Evolutionary conservation across 2,797 vertebrate species (phyloP).

Genomic region (Microhierax caerulescens): DNA sequence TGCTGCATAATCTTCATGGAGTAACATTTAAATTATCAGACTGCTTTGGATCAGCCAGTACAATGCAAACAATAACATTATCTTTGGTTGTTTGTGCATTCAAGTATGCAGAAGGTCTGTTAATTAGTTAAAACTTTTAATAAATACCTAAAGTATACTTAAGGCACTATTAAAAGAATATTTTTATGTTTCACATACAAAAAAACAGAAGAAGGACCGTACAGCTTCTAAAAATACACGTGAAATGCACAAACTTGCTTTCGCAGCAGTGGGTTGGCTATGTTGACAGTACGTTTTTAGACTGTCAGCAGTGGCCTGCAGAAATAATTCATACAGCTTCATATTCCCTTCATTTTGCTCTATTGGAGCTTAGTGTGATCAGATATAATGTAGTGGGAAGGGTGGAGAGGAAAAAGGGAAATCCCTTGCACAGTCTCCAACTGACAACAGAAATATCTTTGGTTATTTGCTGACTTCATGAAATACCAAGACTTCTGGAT

Average conservation of each 20-base stretch:
- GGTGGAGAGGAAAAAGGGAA: background rate
- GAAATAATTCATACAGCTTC: background rate
- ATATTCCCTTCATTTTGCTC: background rate
- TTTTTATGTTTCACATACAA: background rate
- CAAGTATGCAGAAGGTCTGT: background rate
- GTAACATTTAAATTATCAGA: background rate
- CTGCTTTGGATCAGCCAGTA: background rate
- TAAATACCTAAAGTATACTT: background rate
- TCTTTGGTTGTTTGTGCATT: background rate
- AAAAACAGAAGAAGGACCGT: background rate
- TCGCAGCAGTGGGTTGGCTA: background rate
- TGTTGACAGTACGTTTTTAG: background rate
- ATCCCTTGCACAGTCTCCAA: background rate
- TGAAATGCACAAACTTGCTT: background rate
- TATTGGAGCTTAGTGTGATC: background rate
- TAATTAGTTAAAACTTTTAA: conserved; percentile 31
- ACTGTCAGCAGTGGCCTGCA: background rate
- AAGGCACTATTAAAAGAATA: background rate
- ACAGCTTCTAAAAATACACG: background rate
- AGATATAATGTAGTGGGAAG: background rate
- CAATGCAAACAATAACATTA: conserved; percentile 15
- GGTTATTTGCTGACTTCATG: background rate
- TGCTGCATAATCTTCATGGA: conserved; percentile 1
- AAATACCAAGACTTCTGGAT: accelerated
- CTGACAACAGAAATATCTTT: background rate